phyloP scores from a whole-genome alignment of 2,113 vertebrate species.

The Aix galericulata region DNA sequence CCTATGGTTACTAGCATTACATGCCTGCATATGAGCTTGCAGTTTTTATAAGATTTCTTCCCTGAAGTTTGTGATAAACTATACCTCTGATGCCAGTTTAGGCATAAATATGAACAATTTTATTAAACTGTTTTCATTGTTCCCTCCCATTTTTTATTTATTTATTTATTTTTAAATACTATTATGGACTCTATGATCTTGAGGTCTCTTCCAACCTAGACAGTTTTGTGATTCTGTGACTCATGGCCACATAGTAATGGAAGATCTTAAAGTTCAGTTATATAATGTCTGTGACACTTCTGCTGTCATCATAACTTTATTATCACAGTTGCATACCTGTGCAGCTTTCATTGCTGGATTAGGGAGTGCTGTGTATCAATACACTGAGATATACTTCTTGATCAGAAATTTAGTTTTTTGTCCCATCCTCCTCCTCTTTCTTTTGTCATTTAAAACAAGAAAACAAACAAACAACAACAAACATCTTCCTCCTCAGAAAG shows the following conservation, averaged over 20 bases:
- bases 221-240: too few species aligned
- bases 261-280: not conserved
- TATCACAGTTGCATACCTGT: not conserved
- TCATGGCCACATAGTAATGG: fast-evolving
- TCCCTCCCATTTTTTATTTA: not conserved
- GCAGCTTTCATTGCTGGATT: not conserved
- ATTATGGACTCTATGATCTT: not conserved
- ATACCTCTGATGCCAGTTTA: not conserved
- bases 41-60: not conserved
- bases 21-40: not conserved
- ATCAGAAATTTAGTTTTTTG: not conserved
- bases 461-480: not conserved
- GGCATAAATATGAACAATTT: not conserved
- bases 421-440: not conserved
- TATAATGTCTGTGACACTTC: not conserved
- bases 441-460: not conserved
- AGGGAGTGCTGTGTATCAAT: not conserved
- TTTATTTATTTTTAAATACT: not conserved
- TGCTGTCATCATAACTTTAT: not conserved
- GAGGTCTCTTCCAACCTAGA: too few species aligned
- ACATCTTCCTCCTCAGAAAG: not conserved
- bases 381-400: not conserved
- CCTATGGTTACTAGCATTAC: not conserved
- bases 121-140: not conserved
- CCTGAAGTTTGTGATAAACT: not conserved